These are phyloP conservation scores for Drosophila borborema DNA, from an alignment of 2,888 invertebrate species.

Conservation along the genomic window DNA sequence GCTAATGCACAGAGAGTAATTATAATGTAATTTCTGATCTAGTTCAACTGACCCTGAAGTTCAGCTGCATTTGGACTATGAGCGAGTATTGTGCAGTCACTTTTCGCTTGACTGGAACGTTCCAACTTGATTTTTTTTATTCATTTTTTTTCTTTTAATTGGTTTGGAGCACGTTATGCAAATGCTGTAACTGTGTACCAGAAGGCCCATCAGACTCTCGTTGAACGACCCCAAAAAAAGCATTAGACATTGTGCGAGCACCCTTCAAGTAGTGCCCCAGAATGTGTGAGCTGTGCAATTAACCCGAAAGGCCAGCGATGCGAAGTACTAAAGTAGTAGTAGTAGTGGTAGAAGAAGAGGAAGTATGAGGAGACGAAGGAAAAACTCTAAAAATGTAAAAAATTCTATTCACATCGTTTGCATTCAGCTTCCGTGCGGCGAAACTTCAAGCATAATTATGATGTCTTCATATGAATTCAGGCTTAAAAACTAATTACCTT, in stretches of 20 bases:
- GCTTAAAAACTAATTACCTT: constrained; percentile 7
- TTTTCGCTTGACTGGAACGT: neutral
- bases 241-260: constrained; percentile 27
- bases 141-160: constrained; percentile 44
- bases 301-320: constrained; percentile 27
- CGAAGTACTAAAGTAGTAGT: constrained; percentile 6
- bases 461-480: constrained; percentile 9
- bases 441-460: constrained; percentile 4
- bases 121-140: neutral
- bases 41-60: neutral
- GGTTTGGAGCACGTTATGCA: constrained; percentile 66
- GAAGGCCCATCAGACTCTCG: constrained; percentile 18
- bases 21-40: too few relatives aligned
- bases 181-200: constrained; percentile 46
- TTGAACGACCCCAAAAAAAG: constrained; percentile 29
- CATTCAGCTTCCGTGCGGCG: constrained; percentile 5
- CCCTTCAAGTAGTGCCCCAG: constrained; percentile 31
- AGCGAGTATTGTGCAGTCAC: neutral
- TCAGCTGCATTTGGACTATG: neutral
- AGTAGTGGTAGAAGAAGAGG: neutral
- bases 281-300: constrained; percentile 50
- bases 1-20: too few relatives aligned
- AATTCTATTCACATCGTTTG: constrained; percentile 11
- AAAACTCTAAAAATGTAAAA: neutral
- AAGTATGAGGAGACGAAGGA: too few relatives aligned